Conservation (phyloP, 2,888 invertebrate genomes). For the Nectonema munidae region DNA sequence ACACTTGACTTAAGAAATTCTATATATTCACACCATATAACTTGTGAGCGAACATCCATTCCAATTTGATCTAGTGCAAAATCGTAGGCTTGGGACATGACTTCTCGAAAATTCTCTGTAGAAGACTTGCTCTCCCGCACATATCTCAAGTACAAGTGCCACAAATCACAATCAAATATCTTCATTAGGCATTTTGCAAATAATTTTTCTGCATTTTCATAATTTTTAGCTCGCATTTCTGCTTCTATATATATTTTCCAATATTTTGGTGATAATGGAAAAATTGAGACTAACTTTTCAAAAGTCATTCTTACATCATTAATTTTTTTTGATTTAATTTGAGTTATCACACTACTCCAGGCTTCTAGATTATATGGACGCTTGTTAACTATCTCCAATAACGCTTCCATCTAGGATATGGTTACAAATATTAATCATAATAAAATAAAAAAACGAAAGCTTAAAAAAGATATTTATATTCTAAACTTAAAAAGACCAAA, state of each 20-base stretch:
- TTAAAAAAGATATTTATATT: too few relatives aligned
- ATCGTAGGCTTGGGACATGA: constrained; percentile 96
- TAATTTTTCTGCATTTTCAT: constrained; percentile 90
- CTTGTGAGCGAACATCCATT: constrained; percentile 76
- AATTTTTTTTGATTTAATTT: too few relatives aligned
- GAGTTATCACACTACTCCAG: too few relatives aligned
- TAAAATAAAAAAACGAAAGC: too few relatives aligned
- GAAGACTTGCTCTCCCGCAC: constrained; percentile 74
- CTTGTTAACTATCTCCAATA: too few relatives aligned
- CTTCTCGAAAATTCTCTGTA: constrained; percentile 36
- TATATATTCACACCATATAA: constrained; percentile 90
- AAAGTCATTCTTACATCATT: too few relatives aligned
- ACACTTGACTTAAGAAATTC: constrained; percentile 49
- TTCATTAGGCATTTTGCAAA: constrained; percentile 90
- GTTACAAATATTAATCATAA: too few relatives aligned
- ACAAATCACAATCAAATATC: constrained; percentile 88
- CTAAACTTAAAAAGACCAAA: too few relatives aligned
- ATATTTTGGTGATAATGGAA: too few relatives aligned
- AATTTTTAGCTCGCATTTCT: constrained; percentile 84
- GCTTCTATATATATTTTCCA: constrained; percentile 98
- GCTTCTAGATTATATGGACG: too few relatives aligned
- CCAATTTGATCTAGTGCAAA: constrained; percentile 95
- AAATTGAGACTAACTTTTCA: too few relatives aligned
- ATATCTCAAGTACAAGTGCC: constrained; percentile 84
- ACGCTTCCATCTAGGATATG: too few relatives aligned